phyloP scores from a whole-genome alignment of 2,113 vertebrate genomes.

The Vulpes vulpes region DNA sequence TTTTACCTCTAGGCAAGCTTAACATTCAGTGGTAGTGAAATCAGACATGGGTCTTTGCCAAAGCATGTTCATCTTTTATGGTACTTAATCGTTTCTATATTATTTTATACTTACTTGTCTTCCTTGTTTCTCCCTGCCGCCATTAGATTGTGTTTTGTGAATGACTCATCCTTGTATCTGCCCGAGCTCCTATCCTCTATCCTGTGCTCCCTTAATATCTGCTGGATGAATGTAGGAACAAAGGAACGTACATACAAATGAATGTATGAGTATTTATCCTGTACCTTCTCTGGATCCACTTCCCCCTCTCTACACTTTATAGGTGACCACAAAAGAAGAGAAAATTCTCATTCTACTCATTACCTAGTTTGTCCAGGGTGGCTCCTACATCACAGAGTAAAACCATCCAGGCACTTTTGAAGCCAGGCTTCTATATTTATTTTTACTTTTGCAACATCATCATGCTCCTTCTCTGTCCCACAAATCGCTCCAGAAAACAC shows the following conservation, averaged over 20 bases:
- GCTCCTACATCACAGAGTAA: background rate
- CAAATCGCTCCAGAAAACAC: background rate
- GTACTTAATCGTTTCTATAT: background rate
- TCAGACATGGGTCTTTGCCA: background rate
- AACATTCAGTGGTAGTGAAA: background rate
- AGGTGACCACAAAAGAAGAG: background rate
- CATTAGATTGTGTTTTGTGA: background rate
- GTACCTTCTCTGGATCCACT: background rate
- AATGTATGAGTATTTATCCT: background rate
- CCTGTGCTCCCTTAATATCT: background rate
- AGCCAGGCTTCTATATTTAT: background rate
- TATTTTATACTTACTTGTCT: conserved; percentile 30
- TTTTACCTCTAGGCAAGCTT: conserved; percentile 25
- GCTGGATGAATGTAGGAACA: background rate
- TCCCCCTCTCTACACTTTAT: background rate
- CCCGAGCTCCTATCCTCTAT: background rate
- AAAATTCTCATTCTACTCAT: background rate
- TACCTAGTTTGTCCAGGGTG: background rate
- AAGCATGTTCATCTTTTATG: conserved; percentile 44
- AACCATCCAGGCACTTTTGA: background rate
- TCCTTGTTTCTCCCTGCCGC: background rate
- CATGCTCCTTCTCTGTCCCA: background rate
- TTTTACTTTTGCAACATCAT: background rate
- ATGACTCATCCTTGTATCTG: conserved; percentile 27
- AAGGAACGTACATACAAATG: background rate